Evolutionary conservation across 2,888 invertebrate genomes (phyloP).

Genomic region (Automeris io): DNA sequence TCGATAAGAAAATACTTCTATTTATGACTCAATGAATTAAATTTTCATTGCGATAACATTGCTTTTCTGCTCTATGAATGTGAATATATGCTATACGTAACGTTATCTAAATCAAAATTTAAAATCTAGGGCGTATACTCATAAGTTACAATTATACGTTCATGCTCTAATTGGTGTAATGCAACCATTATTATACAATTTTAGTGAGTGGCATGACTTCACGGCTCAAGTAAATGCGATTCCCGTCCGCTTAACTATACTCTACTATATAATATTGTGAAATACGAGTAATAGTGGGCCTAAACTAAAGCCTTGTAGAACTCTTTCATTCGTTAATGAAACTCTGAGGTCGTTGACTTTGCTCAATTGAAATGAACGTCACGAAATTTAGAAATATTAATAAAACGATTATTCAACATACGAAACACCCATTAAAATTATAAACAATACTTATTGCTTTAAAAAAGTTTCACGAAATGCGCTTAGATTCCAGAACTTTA

Average conservation of each 20-base stretch:
- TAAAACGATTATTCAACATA: not conserved
- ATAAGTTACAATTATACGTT: constrained; percentile 35
- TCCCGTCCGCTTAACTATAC: constrained; percentile 6
- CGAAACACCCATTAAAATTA: not conserved
- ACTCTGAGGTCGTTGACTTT: not conserved
- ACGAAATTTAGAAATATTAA: not conserved
- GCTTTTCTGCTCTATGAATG: no score
- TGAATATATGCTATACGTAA: no score
- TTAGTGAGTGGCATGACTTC: constrained; percentile 29
- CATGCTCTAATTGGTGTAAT: constrained; percentile 48
- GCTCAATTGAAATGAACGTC: not conserved
- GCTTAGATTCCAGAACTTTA: no score
- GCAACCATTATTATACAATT: constrained; percentile 41
- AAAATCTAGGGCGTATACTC: constrained; percentile 24
- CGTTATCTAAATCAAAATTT: constrained; percentile 32
- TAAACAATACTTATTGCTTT: not conserved
- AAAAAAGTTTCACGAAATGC: no score
- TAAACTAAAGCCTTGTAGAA: constrained; percentile 13
- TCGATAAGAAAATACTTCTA: no score
- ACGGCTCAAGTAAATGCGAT: constrained; percentile 11
- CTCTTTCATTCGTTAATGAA: constrained; percentile 7
- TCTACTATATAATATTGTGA: not conserved
- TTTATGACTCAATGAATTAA: no score
- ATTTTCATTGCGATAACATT: no score
- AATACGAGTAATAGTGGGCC: constrained; percentile 16